These are phyloP conservation scores for Drosophila kikkawai DNA, from an alignment of 1,140 invertebrate species.

Conservation along the genomic window DNA sequence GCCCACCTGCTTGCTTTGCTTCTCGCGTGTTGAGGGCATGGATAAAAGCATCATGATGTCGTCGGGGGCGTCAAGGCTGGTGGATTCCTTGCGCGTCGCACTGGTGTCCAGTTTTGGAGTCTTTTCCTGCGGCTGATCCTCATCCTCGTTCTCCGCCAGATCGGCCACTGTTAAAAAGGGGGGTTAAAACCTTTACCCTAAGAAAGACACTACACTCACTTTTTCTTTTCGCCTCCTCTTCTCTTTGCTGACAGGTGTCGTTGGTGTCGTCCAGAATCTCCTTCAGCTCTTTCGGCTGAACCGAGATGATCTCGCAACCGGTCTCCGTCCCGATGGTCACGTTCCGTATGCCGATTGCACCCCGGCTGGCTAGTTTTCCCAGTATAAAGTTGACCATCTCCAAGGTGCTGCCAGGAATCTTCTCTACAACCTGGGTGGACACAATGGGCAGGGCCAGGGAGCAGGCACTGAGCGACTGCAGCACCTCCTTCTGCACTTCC, in stretches of 20 bases:
- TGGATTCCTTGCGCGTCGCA: conserved; percentile 83
- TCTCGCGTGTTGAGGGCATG: conserved; percentile 97
- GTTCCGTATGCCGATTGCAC: conserved; percentile 91
- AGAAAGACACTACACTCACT: conserved; percentile 41
- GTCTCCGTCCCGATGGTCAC: conserved; percentile 87
- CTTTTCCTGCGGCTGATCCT: conserved; percentile 52
- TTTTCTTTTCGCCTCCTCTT: conserved; percentile 84
- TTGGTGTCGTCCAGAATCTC: conserved; percentile 88
- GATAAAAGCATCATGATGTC: conserved; percentile 93
- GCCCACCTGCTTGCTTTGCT: conserved; percentile 97
- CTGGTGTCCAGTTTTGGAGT: conserved; percentile 36
- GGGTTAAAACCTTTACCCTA: too few relatives aligned
- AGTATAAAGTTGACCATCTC: conserved; percentile 91
- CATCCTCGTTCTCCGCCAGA: conserved; percentile 17
- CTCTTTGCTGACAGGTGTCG: conserved; percentile 75
- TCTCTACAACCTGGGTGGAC: conserved; percentile 88
- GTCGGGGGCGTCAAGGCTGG: conserved; percentile 86
- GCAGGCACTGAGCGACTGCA: conserved; percentile 91
- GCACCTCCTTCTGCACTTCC: conserved; percentile 89
- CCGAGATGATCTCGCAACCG: conserved; percentile 88
- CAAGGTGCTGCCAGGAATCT: conserved; percentile 88
- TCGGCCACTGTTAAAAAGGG: conserved; percentile 44
- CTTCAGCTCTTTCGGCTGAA: conserved; percentile 90
- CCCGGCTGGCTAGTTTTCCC: conserved; percentile 94
- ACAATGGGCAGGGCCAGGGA: conserved; percentile 92